Evolutionary conservation across 2,888 invertebrate genomes (phyloP), one percentile per base, ranked within the genome.

Genomic region (Ephialtes manifestator): DNA sequence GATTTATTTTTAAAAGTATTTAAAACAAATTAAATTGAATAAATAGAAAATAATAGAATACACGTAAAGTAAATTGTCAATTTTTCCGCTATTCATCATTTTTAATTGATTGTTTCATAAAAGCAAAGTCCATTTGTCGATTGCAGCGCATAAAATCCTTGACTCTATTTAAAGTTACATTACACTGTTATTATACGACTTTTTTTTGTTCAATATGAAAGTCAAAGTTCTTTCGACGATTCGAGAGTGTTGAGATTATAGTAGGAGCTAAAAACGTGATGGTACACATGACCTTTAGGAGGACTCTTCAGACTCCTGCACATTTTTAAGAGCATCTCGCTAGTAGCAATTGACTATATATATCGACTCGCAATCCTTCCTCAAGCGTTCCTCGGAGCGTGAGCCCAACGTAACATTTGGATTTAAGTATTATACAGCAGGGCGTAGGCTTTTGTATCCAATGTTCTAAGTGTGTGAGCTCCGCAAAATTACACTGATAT

Each of bases 361-460:
- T 77, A 77, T 79, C 65, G 86, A 88, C 88, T 87, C 86, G 89
- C 87, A 87, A 89, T 89, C 85, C 89, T 88, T 89, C 87, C 78
- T 63, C 71, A 87, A 86, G 88, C 84, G 87, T 87, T 75, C 77
- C 84, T 15, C 4, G 85, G 91, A 93, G 91, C 93, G 93, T 93
- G 93, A 92, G 93, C 93, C 92, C 83, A 89, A 89, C 90, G 92
- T 93, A 93, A 93, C 93, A 93, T 93, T 93, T 93, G 88, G 88
- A 88, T 86, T 89, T 90, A 90, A 91, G 91, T 31, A 39, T 39
- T 39, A 53, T 11, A 77, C 55, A 43, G 58, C 79, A 81, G 67
- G 82, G 75, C 75, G 79, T 65, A 70, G 60, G 83, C 70, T 75
- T 67, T 78, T 58, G 72, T 51, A 72, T 53, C 67, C 53, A 28